A percentile compares a stretch with the other conserved stretches of the same genome.
phyloP scores from a whole-genome alignment of 2,113 vertebrate genomes.

The Pelobates fuscus region DNA sequence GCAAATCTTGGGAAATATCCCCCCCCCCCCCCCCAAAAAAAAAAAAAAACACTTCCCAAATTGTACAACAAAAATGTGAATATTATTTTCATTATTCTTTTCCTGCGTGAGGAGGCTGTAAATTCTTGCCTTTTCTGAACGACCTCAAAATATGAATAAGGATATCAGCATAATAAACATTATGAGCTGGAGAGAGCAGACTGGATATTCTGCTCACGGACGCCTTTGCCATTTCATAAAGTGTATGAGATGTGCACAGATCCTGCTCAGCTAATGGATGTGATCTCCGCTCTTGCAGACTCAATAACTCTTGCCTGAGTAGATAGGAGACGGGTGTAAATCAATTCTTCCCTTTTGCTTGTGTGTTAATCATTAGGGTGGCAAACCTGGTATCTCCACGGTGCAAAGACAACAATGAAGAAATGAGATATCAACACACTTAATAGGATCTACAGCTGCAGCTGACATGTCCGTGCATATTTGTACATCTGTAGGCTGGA shows the following conservation, averaged over 20 bases:
- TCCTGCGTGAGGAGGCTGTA: neutral
- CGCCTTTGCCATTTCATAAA: neutral
- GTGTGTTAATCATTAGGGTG: neutral
- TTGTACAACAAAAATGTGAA: neutral
- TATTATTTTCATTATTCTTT: neutral
- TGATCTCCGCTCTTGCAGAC: slow-evolving; percentile 4
- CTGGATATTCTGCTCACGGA: neutral
- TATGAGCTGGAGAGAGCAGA: neutral
- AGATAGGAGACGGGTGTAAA: neutral
- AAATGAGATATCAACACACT: neutral
- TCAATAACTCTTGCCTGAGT: slow-evolving; percentile 1
- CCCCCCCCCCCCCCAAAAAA: too few species aligned
- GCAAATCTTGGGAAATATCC: too few species aligned
- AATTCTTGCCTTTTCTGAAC: neutral
- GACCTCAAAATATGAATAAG: neutral
- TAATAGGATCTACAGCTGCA: neutral
- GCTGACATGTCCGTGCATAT: neutral
- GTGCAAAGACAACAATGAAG: neutral
- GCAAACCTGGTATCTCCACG: neutral
- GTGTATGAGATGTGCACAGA: neutral
- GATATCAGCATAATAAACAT: neutral
- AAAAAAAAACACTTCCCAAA: too few species aligned
- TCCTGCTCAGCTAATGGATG: slow-evolving; percentile 10
- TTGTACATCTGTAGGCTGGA: neutral
- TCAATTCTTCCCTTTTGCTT: neutral